phyloP scores from a whole-genome alignment of 2,797 vertebrate genomes.

The Sciurus carolinensis region DNA sequence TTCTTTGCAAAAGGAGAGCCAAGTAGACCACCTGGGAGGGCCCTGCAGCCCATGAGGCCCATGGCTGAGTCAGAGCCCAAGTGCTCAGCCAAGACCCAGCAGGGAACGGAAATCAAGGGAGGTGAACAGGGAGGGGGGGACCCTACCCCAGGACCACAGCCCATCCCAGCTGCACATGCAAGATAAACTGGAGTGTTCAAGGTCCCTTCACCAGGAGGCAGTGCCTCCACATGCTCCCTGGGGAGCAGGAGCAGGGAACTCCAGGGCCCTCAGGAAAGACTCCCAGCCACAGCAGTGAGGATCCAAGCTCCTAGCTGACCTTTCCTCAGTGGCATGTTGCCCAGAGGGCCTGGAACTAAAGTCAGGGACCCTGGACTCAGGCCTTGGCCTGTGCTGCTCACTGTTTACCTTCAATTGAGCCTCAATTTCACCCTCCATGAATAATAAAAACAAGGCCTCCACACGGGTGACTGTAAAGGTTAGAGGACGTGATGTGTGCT shows the following conservation, averaged over 20 bases:
- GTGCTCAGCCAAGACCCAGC: background rate
- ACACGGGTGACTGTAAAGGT: background rate
- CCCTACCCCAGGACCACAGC: background rate
- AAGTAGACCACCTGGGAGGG: background rate
- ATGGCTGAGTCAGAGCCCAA: accelerated
- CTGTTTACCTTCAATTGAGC: background rate
- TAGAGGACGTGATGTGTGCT: background rate
- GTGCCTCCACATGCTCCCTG: background rate
- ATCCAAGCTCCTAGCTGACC: accelerated
- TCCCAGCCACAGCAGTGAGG: too few species aligned
- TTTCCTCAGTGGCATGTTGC: background rate
- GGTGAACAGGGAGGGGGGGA: accelerated
- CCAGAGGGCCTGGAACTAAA: background rate
- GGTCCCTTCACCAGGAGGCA: accelerated
- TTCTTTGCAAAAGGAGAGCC: background rate
- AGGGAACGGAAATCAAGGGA: background rate
- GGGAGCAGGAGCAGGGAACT: background rate
- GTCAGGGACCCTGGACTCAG: background rate
- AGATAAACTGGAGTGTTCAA: background rate
- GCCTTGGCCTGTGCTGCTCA: background rate
- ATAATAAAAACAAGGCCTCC: background rate
- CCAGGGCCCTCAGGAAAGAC: background rate
- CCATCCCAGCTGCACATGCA: too few species aligned
- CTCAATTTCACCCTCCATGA: background rate
- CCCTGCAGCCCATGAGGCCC: background rate